phyloP scores from a whole-genome alignment of 2,113 vertebrate genomes.

The Nannospalax galili region DNA sequence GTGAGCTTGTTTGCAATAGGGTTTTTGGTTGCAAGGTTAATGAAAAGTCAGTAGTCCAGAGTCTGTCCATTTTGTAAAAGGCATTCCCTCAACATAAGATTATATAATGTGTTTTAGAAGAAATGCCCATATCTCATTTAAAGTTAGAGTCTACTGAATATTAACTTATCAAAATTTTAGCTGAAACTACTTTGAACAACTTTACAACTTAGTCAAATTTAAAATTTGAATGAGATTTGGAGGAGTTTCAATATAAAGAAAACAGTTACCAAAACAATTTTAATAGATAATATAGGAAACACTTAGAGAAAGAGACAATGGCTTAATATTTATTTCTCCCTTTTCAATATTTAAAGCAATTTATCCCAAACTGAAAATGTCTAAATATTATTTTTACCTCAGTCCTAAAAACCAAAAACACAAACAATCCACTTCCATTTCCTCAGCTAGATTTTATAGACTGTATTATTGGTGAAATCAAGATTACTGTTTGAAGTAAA shows the following conservation, averaged over 20 bases:
- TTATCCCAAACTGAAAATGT: neutral
- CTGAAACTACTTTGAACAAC: neutral
- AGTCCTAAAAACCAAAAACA: neutral
- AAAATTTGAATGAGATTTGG: neutral
- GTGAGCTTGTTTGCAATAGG: no score
- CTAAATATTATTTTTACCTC: neutral
- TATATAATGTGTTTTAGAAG: neutral
- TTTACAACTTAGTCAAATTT: slow-evolving; percentile 29
- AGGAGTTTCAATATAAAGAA: neutral
- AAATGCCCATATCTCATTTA: slow-evolving; percentile 27
- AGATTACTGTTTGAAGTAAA: neutral
- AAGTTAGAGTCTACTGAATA: neutral
- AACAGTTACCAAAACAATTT: neutral
- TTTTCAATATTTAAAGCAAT: neutral
- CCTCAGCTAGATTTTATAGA: slow-evolving; percentile 11
- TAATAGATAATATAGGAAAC: neutral
- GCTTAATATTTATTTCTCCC: neutral
- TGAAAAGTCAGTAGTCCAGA: no score
- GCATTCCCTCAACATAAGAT: neutral
- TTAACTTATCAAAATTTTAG: neutral
- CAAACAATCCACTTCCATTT: neutral
- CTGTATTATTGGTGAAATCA: neutral
- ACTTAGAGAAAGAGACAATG: neutral
- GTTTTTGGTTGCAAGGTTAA: no score
- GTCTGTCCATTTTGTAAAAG: no score